Conservation (phyloP, 2,888 invertebrate species). For the Lithophane semibrunnea region DNA sequence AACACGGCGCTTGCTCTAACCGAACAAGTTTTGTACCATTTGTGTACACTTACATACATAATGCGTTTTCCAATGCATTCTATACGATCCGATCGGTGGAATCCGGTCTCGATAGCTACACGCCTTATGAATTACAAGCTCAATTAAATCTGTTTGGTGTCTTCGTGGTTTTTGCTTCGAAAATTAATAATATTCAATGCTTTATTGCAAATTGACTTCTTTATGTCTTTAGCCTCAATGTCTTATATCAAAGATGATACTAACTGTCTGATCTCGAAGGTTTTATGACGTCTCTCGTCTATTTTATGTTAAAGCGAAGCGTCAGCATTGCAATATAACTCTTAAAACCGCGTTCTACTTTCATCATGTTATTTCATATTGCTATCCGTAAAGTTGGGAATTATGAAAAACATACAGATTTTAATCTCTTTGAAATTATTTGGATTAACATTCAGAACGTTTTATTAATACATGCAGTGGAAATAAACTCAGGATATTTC, state of each 20-base stretch:
- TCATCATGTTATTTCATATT: slow-evolving; percentile 67
- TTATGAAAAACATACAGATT: slow-evolving; percentile 68
- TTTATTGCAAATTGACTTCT: slow-evolving; percentile 39
- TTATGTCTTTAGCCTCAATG: slow-evolving; percentile 23
- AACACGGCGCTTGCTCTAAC: slow-evolving; percentile 76
- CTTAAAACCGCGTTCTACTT: slow-evolving; percentile 70
- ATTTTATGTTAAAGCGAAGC: slow-evolving; percentile 65
- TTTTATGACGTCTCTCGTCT: slow-evolving; percentile 67
- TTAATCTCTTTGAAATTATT: slow-evolving; percentile 69
- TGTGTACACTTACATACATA: slow-evolving; percentile 72
- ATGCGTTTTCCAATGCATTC: slow-evolving; percentile 82
- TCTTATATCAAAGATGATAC: slow-evolving; percentile 33
- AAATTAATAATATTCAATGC: slow-evolving; percentile 21
- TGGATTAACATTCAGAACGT: slow-evolving; percentile 63
- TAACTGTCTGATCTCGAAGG: slow-evolving; percentile 58
- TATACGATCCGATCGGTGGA: slow-evolving; percentile 76
- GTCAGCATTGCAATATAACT: slow-evolving; percentile 63
- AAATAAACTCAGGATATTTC: slow-evolving; percentile 29
- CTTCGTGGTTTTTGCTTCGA: slow-evolving; percentile 46
- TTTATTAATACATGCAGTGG: slow-evolving; percentile 31
- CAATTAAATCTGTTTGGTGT: slow-evolving; percentile 65
- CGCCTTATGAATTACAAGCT: slow-evolving; percentile 67
- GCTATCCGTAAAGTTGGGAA: slow-evolving; percentile 63
- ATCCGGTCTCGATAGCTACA: slow-evolving; percentile 72
- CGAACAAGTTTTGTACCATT: slow-evolving; percentile 81